Conservation (phyloP, 2,113 vertebrate genomes). For the Polypterus senegalus region DNA sequence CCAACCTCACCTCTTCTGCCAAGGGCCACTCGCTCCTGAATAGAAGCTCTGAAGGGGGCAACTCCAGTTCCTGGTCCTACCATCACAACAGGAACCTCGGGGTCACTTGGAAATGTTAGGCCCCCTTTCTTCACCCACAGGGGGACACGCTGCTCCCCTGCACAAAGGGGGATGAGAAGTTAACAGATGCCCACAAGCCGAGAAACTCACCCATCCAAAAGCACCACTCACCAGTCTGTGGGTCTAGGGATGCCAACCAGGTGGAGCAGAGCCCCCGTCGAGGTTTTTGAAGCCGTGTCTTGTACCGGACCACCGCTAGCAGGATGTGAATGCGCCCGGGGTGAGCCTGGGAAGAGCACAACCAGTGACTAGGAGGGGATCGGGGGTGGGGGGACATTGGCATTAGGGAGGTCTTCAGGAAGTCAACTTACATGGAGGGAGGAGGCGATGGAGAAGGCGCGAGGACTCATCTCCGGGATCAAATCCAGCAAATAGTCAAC, state of each 20-base stretch:
- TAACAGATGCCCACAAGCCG: background rate
- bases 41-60: constrained; percentile 75
- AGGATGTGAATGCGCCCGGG: constrained; percentile 72
- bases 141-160: constrained; percentile 60
- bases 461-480: constrained; percentile 74
- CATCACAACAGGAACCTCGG: constrained; percentile 63
- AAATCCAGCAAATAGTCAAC: constrained; percentile 73
- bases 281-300: constrained; percentile 60
- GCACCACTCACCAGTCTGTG: constrained; percentile 47
- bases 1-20: constrained; percentile 46
- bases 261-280: constrained; percentile 78
- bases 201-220: background rate
- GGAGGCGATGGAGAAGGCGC: constrained; percentile 85
- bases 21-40: constrained; percentile 69
- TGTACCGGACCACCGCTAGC: constrained; percentile 79
- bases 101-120: constrained; percentile 60
- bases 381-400: background rate
- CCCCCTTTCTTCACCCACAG: constrained; percentile 79
- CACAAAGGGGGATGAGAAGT: background rate
- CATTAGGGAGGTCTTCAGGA: fast-evolving
- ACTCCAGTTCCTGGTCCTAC: constrained; percentile 91
- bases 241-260: constrained; percentile 78
- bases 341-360: constrained; percentile 40
- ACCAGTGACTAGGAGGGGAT: background rate
- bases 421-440: constrained; percentile 58